phyloP scores from a whole-genome alignment of 2,797 vertebrate genomes.

The Sparus aurata region DNA sequence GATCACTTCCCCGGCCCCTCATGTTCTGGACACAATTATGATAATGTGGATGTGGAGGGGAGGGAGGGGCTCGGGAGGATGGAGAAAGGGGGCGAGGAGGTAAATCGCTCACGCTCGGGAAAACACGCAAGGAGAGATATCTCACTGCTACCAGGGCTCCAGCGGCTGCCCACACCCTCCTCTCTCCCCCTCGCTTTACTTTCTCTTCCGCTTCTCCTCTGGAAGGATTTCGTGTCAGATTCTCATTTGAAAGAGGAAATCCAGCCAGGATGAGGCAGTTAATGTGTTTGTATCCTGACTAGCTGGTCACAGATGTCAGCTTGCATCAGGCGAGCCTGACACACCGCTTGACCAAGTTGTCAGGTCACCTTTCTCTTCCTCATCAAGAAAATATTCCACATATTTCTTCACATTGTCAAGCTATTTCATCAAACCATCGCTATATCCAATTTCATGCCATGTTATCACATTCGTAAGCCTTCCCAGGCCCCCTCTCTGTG shows the following conservation, averaged over 20 bases:
- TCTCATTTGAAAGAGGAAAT: conserved; percentile 90
- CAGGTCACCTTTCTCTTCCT: conserved; percentile 62
- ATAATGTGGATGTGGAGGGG: conserved; percentile 89
- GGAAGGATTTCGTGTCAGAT: conserved; percentile 57
- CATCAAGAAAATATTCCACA: conserved; percentile 48
- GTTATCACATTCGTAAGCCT: conserved; percentile 10
- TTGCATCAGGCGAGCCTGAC: conserved; percentile 62
- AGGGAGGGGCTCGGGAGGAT: conserved; percentile 63
- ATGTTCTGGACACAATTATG: conserved; percentile 99
- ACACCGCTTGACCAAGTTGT: conserved; percentile 66
- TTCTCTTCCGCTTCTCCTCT: conserved; percentile 61
- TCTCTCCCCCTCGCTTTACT: conserved; percentile 36
- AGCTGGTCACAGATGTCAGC: conserved; percentile 74
- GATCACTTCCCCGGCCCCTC: conserved; percentile 99
- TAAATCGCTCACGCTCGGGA: conserved; percentile 75
- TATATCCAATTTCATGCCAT: conserved; percentile 34
- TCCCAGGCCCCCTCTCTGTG: conserved; percentile 11
- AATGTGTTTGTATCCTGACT: conserved; percentile 86
- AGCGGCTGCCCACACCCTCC: conserved; percentile 35
- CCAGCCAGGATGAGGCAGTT: conserved; percentile 89
- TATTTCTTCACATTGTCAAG: conserved; percentile 43
- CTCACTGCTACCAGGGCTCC: conserved; percentile 44
- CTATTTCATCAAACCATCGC: conserved; percentile 58
- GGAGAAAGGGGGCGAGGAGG: conserved; percentile 64
- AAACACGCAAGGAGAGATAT: conserved; percentile 66